Percentiles rank a stretch among this genome's conserved stretches.
Conservation (phyloP, 1,140 invertebrate genomes). For the Mya arenaria region DNA sequence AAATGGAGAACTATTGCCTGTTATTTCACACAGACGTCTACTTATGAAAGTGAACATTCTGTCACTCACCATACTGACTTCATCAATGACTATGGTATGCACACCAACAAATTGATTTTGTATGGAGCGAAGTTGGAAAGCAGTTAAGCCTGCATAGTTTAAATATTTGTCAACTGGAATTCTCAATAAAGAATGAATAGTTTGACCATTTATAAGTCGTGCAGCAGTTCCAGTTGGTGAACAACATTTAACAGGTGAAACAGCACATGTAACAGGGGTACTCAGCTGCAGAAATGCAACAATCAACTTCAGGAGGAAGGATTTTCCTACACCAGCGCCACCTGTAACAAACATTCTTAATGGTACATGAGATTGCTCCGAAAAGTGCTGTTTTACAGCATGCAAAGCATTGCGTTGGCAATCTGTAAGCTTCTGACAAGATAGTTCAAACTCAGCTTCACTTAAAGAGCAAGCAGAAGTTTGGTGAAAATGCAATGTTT, state of each 20-base stretch:
- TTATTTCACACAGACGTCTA: neutral
- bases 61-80: slow-evolving; percentile 2
- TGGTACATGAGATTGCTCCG: neutral
- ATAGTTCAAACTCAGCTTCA: neutral
- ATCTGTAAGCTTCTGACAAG: neutral
- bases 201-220: neutral
- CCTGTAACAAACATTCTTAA: slow-evolving; percentile 12
- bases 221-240: slow-evolving; percentile 3
- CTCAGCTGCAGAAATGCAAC: slow-evolving; percentile 8
- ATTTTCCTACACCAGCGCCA: slow-evolving; percentile 19
- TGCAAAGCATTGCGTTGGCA: neutral
- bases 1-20: neutral
- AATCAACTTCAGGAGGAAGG: neutral
- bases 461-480: neutral
- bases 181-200: slow-evolving; percentile 1
- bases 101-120: neutral
- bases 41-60: neutral
- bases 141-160: neutral
- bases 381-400: neutral
- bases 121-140: neutral
- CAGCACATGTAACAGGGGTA: neutral
- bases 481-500: neutral
- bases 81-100: slow-evolving; percentile 4
- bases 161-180: slow-evolving; percentile 19
- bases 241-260: slow-evolving; percentile 4